Evolutionary conservation across 2,888 invertebrate species (phyloP), one percentile per base, ranked within the genome.

Genomic region (Horisme vitalbata): DNA sequence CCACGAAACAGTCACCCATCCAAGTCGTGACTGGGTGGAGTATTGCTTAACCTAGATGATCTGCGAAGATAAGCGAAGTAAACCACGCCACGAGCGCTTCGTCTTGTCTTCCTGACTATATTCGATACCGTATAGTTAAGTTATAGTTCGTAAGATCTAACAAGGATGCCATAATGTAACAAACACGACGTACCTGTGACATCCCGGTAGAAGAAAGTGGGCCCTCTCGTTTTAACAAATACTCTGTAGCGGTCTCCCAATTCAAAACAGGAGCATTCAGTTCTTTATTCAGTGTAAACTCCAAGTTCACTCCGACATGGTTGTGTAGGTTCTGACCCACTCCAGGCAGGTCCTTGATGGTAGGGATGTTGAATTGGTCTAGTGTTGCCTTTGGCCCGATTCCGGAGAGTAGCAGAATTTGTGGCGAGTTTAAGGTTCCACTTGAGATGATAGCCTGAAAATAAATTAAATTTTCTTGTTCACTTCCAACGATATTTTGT

Each of bases 281-380:
- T 27, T 89, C 83, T 41, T 91, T 86, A 3, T 71, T 82, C 59
- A 93, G 73, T 0, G 83, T 81, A 63, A 91, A 94, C n/a, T 88
- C 83, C 5, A 94, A 54, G 4, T 81, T 83, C 20, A 92, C 92
- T 0, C 93, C 92, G 0, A 94, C 92, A 60, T 94, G 94, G 66
- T 94, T 94, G 45, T 93, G 93, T 0, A 94, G 75, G 64, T 94
- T 94, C 63, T 91, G 91, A 0, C 94, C 94, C 0, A 94, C 94
- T 0, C 94, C 94, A 0, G 93, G 93, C 11, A 94, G 75, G 51
- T 94, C 90, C 50, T 91, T 91, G 14, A 93, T 81, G 6, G 92
- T 86, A 3, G 90, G 90, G 15, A 94, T 91, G 41, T 92, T 91
- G 45, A 92, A 90, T 43, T 86, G 83, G 30, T 90, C 76, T 1